These are phyloP conservation scores for Aphaenogaster floridana DNA, from an alignment of 1,140 invertebrate species.

Conservation along the genomic window DNA sequence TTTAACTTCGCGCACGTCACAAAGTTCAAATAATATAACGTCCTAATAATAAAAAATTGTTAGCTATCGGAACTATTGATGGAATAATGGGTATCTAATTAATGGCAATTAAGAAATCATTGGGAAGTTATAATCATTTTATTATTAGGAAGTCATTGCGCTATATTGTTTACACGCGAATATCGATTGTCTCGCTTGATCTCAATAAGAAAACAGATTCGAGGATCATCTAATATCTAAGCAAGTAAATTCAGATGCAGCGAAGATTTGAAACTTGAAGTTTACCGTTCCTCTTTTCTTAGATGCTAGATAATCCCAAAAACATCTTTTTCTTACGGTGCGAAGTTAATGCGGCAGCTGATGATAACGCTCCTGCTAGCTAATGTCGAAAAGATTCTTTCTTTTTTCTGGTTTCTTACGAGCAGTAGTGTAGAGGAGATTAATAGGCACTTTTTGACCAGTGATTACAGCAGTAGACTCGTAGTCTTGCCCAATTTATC, in stretches of 20 bases:
- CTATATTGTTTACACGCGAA: conserved; percentile 2
- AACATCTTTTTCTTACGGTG: conserved; percentile 15
- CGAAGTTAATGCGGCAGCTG: conserved; percentile 29
- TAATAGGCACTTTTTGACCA: conserved; percentile 49
- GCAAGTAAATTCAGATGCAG: neutral
- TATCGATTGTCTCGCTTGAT: conserved; percentile 13
- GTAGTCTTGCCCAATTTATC: conserved; percentile 54
- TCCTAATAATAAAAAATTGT: conserved; percentile 26
- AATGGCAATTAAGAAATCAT: neutral
- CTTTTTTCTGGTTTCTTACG: conserved; percentile 40
- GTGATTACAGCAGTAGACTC: conserved; percentile 48
- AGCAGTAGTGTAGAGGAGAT: conserved; percentile 52
- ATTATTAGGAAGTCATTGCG: conserved; percentile 19
- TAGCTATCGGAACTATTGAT: neutral
- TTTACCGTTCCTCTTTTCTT: neutral
- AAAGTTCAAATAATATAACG: conserved; percentile 9
- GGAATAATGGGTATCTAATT: neutral
- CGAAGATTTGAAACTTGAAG: neutral
- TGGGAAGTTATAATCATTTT: neutral
- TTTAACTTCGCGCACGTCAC: conserved; percentile 39
- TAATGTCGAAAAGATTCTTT: conserved; percentile 38
- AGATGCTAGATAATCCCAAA: conserved; percentile 36
- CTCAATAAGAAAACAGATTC: conserved; percentile 34
- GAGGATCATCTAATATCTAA: conserved; percentile 39
- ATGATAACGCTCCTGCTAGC: conserved; percentile 39